phyloP scores from a whole-genome alignment of 2,888 invertebrate species.

The Cyaniris semiargus region DNA sequence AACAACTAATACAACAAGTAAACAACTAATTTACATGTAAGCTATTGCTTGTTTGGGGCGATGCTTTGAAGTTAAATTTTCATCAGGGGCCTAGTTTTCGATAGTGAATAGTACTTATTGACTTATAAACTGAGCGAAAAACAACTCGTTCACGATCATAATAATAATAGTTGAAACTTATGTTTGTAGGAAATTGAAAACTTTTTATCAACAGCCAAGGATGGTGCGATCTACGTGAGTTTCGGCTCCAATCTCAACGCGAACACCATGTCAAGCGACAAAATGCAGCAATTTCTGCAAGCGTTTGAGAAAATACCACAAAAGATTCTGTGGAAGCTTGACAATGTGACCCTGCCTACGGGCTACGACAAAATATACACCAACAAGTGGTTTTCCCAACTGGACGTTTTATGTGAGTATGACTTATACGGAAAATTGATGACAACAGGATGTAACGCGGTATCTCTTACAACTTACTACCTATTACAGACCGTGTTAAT shows the following conservation, averaged over 20 bases:
- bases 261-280: constrained; percentile 80
- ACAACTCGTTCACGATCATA: too few species aligned
- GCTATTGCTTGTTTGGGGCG: too few species aligned
- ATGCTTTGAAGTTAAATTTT: too few species aligned
- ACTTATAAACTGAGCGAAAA: too few species aligned
- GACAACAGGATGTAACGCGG: too few species aligned
- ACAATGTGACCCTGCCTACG: constrained; percentile 77
- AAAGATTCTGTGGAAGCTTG: constrained; percentile 88
- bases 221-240: constrained; percentile 86
- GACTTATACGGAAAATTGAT: neutral
- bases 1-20: too few species aligned
- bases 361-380: constrained; percentile 81
- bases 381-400: constrained; percentile 84
- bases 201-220: constrained; percentile 80
- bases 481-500: too few species aligned
- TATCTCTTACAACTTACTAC: neutral
- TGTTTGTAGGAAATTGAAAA: constrained; percentile 75
- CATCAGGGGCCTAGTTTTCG: too few species aligned
- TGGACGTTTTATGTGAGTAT: constrained; percentile 84
- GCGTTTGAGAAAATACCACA: constrained; percentile 83
- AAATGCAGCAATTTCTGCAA: constrained; percentile 77
- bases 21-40: too few species aligned
- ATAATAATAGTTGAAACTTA: neutral
- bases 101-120: too few species aligned
- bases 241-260: constrained; percentile 86